Evolutionary conservation across 2,888 invertebrate genomes (phyloP), one percentile per base, ranked within the genome.

Genomic region (Melitaea athalia): DNA sequence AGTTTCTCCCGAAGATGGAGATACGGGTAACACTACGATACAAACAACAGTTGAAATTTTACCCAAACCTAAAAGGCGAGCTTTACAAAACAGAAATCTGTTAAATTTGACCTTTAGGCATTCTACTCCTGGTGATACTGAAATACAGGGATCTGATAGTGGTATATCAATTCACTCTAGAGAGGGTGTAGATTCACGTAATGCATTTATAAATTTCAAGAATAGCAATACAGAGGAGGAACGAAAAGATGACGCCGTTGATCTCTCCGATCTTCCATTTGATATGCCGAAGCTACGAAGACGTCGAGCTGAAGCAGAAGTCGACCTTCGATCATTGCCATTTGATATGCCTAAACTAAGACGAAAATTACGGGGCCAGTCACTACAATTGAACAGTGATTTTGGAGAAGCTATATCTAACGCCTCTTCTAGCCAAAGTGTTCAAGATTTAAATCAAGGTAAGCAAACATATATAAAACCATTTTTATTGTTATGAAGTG

Each of bases 281-380:
- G 97, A 97, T 79, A 97, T 97, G 97, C 97, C 97, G 61, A 98
- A 98, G 85, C 87, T 97, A 74, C 93, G 97, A 68, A 93, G 97
- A 72, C 94, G 95, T 78, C 88, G 95, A 69, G 94, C 95, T 77
- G 95, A 95, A 79, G 96, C 96, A 64, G 96, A 96, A 75, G 96
- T 97, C 55, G 97, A 97, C 83, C 90, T 97, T 63, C 94, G 96
- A 73, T 95, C 97, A 83, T 93, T 98, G 81, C 98, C 98, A 67
- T 98, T 98, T 85, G 97, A 98, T 85, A 98, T 98, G 98, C 98
- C 98, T 43, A 98, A 98, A 88, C 89, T 98, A 68, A 93, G 97
- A 72, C 93, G 97, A 64, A 95, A 97, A 74, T 88, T 97, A 78
- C 94, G 97, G 74, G 95, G 95, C 73, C 91, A 93, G 72, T 93